A percentile compares a stretch with the other conserved stretches of the same genome.
These are phyloP conservation scores for Ctenomys sociabilis DNA, from an alignment of 2,113 vertebrate species.

Conservation along the genomic window DNA sequence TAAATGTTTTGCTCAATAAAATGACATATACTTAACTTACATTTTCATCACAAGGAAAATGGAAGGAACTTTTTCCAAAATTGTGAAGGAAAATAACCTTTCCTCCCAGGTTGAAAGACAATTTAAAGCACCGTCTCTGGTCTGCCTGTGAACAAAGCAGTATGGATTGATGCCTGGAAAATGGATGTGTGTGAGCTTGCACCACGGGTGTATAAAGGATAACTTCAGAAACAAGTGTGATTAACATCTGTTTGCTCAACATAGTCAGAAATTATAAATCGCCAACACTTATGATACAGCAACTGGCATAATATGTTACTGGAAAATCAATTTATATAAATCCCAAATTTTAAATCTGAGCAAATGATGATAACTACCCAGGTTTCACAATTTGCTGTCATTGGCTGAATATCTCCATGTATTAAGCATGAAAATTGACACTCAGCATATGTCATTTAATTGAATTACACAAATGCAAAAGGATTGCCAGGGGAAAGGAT, in stretches of 20 bases:
- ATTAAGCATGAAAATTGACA: slow-evolving; percentile 10
- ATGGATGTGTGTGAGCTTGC: not conserved
- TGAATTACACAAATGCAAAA: slow-evolving; percentile 57
- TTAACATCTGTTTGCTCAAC: not conserved
- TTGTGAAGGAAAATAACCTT: not conserved
- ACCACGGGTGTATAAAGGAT: not conserved
- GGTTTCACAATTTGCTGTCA: not conserved
- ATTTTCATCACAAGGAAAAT: not conserved
- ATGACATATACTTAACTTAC: not conserved
- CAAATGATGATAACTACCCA: not conserved
- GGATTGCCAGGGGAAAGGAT: slow-evolving; percentile 30
- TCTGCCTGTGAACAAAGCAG: not conserved
- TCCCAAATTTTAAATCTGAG: not conserved
- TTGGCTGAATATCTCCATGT: slow-evolving; percentile 24
- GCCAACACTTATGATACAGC: not conserved
- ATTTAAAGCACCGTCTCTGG: not conserved
- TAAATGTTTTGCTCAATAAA: not conserved
- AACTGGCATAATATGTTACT: not conserved
- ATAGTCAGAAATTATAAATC: not conserved
- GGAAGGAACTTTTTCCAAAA: not conserved
- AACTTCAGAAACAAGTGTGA: not conserved
- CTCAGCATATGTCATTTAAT: slow-evolving; percentile 58
- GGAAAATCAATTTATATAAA: not conserved
- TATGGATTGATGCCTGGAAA: not conserved
- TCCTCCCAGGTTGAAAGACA: not conserved